Evolutionary conservation across 2,888 invertebrate genomes (phyloP).

Genomic region (Andrena praecox): DNA sequence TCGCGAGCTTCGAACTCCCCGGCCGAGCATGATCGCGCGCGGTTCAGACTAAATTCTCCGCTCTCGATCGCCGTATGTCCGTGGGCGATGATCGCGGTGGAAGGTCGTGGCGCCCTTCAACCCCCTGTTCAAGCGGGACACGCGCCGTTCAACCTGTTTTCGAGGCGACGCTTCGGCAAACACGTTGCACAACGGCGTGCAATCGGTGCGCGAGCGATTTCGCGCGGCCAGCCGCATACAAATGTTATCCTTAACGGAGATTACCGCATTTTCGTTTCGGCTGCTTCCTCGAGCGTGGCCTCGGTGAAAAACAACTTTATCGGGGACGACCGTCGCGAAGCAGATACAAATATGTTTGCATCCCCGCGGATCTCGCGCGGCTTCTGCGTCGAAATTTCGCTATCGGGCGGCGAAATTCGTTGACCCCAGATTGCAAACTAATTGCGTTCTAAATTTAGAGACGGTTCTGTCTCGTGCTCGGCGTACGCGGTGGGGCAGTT

Average conservation of each 20-base stretch:
- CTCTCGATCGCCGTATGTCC: not conserved
- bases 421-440: not conserved
- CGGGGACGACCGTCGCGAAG: not conserved
- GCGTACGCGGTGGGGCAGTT: too few relatives aligned
- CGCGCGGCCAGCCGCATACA: slow-evolving; percentile 6
- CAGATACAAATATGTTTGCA: slow-evolving; percentile 11
- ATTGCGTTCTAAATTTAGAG: too few relatives aligned
- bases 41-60: too few relatives aligned
- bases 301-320: slow-evolving; percentile 29
- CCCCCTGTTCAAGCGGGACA: not conserved
- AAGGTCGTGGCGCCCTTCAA: not conserved
- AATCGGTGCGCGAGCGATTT: slow-evolving; percentile 56
- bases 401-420: not conserved
- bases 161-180: not conserved
- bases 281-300: not conserved
- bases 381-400: slow-evolving; percentile 3
- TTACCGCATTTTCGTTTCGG: slow-evolving; percentile 35
- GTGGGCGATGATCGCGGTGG: not conserved
- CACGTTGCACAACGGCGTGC: slow-evolving; percentile 74
- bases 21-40: too few relatives aligned
- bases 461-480: too few relatives aligned
- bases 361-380: not conserved
- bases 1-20: too few relatives aligned
- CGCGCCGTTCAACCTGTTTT: not conserved
- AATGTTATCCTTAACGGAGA: slow-evolving; percentile 23